Percentiles rank a stretch among this genome's conserved stretches.
Conservation (phyloP, 2,797 vertebrate genomes). For the Myripristis jacobus region DNA sequence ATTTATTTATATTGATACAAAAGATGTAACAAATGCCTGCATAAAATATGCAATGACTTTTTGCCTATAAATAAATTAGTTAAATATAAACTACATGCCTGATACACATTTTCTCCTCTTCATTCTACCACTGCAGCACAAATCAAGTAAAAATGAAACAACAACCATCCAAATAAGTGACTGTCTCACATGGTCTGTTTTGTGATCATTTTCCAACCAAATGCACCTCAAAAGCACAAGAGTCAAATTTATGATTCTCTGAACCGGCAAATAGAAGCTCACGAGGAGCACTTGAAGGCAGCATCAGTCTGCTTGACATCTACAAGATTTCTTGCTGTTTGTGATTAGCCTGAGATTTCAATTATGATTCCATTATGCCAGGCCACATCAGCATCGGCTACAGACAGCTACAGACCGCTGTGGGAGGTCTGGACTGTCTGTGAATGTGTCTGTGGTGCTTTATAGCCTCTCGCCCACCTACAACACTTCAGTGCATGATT, state of each 20-base stretch:
- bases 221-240: background rate
- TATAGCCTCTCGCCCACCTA: conserved; percentile 29
- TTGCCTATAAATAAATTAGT: conserved; percentile 23
- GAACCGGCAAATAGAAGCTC: background rate
- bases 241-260: background rate
- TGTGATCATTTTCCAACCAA: background rate
- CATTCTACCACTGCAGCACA: conserved; percentile 1
- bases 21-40: conserved; percentile 21
- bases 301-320: background rate
- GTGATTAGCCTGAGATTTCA: background rate
- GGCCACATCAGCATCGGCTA: background rate
- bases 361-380: background rate
- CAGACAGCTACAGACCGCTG: too few species aligned
- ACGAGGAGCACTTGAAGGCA: background rate
- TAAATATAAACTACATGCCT: conserved; percentile 1
- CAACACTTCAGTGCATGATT: conserved; percentile 37
- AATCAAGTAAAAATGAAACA: too few species aligned
- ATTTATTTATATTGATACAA: conserved; percentile 9
- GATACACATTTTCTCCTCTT: background rate
- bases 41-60: conserved; percentile 29
- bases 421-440: conserved; percentile 47
- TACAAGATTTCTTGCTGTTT: background rate
- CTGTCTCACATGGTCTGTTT: background rate
- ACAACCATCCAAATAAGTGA: too few species aligned
- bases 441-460: conserved; percentile 32